These are phyloP conservation scores for Siniperca undulata DNA, from an alignment of 2,797 vertebrate genomes.

Conservation along the genomic window DNA sequence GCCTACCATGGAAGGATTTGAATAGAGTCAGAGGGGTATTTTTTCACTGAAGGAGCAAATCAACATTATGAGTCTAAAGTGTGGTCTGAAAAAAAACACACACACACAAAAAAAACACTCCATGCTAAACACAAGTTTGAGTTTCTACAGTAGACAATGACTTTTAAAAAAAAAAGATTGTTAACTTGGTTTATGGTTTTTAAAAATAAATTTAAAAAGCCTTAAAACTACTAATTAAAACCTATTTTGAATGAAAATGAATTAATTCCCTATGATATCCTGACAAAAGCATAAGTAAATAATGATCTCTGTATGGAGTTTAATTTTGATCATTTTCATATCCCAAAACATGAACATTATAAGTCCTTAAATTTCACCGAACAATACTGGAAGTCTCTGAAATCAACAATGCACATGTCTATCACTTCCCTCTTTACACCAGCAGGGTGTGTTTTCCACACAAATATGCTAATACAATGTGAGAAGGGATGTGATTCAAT, in stretches of 20 bases:
- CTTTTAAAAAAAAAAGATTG: background rate
- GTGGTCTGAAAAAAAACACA: no score
- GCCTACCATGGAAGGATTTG: background rate
- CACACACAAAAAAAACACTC: background rate
- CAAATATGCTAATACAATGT: background rate
- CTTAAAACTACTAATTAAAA: background rate
- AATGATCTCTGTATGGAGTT: background rate
- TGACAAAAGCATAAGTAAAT: background rate
- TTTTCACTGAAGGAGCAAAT: background rate
- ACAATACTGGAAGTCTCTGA: background rate
- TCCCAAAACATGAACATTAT: background rate
- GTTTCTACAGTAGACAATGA: background rate
- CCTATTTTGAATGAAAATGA: background rate
- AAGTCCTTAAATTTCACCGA: background rate
- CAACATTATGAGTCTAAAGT: background rate
- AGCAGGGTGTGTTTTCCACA: conserved; percentile 34
- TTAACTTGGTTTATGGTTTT: background rate
- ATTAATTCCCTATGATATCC: background rate
- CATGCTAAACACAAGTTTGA: background rate
- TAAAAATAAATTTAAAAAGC: background rate
- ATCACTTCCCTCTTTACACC: conserved; percentile 33
- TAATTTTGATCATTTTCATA: background rate
- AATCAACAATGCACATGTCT: background rate
- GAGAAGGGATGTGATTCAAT: conserved; percentile 15
- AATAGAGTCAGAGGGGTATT: background rate